These are phyloP conservation scores for Apolygus lucorum DNA, from an alignment of 1,140 invertebrate genomes.

Conservation along the genomic window DNA sequence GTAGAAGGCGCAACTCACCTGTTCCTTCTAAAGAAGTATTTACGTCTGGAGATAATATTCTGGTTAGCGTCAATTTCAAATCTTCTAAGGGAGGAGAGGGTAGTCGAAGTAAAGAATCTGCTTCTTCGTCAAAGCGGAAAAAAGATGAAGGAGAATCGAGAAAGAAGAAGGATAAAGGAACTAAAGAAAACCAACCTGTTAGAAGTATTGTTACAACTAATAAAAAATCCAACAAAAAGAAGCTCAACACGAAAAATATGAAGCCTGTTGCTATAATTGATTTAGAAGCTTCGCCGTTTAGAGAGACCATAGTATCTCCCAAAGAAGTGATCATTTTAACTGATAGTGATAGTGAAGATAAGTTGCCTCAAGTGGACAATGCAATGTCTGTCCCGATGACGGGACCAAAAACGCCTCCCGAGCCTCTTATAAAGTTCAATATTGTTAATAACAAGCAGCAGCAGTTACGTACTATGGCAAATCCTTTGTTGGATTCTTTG, in stretches of 20 bases:
- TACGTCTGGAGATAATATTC: constrained; percentile 81
- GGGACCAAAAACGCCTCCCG: constrained; percentile 65
- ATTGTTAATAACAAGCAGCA: constrained; percentile 48
- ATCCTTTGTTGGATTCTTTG: constrained; percentile 48
- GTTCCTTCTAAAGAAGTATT: constrained; percentile 79
- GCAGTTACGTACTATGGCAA: constrained; percentile 48
- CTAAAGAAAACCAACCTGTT: constrained; percentile 43
- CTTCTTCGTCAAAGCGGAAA: constrained; percentile 36
- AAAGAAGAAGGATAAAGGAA: constrained; percentile 38
- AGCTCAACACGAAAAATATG: constrained; percentile 30
- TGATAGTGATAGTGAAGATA: constrained; percentile 53
- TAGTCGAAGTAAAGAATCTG: constrained; percentile 12
- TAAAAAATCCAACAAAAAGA: constrained; percentile 19
- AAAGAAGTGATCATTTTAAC: constrained; percentile 70
- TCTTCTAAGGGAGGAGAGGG: constrained; percentile 42
- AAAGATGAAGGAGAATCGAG: constrained; percentile 41
- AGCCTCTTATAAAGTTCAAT: constrained; percentile 60
- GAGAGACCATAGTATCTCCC: constrained; percentile 66
- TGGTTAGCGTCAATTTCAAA: constrained; percentile 82
- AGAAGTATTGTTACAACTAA: constrained; percentile 40
- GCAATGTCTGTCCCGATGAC: constrained; percentile 30
- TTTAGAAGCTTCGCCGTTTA: constrained; percentile 71
- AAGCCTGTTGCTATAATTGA: constrained; percentile 78
- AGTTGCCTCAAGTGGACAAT: constrained; percentile 29
- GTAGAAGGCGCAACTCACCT: constrained; percentile 45